Percentiles rank a stretch among this genome's conserved stretches.
Evolutionary conservation across 1,140 invertebrate genomes (phyloP).

Genomic region (Cyrtorhinus lividipennis): DNA sequence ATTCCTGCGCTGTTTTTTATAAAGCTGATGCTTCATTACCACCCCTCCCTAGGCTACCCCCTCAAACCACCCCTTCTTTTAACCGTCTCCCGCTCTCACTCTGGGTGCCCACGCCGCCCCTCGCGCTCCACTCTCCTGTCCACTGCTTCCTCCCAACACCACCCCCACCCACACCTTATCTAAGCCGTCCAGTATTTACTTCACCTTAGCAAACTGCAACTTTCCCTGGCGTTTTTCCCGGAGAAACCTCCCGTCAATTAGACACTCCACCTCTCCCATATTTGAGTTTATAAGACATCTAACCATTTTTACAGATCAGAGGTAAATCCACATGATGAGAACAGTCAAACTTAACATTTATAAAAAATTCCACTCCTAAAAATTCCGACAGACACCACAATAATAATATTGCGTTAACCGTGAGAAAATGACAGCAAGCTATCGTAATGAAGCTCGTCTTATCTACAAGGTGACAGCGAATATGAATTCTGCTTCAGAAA

Average conservation of each 20-base stretch:
- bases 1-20: constrained; percentile 28
- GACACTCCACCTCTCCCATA: background rate
- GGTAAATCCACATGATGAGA: too few relatives aligned
- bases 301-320: too few relatives aligned
- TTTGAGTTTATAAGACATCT: too few relatives aligned
- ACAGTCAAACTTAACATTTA: too few relatives aligned
- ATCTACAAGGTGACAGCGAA: too few relatives aligned
- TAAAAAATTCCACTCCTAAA: too few relatives aligned
- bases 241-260: background rate
- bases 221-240: background rate
- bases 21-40: constrained; percentile 25
- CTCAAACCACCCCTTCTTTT: background rate
- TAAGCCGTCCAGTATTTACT: background rate
- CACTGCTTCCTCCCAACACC: background rate
- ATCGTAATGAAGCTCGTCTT: too few relatives aligned
- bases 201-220: background rate
- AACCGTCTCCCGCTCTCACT: background rate
- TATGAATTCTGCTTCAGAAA: too few relatives aligned
- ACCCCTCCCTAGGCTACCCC: constrained; percentile 5
- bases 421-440: too few relatives aligned
- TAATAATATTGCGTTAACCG: too few relatives aligned
- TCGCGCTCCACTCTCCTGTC: background rate
- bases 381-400: too few relatives aligned
- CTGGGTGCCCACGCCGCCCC: background rate
- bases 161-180: background rate